Evolutionary conservation across 2,797 vertebrate species (phyloP), one percentile per base, ranked within the genome.

Genomic region (Chelidonichthys spinosus): DNA sequence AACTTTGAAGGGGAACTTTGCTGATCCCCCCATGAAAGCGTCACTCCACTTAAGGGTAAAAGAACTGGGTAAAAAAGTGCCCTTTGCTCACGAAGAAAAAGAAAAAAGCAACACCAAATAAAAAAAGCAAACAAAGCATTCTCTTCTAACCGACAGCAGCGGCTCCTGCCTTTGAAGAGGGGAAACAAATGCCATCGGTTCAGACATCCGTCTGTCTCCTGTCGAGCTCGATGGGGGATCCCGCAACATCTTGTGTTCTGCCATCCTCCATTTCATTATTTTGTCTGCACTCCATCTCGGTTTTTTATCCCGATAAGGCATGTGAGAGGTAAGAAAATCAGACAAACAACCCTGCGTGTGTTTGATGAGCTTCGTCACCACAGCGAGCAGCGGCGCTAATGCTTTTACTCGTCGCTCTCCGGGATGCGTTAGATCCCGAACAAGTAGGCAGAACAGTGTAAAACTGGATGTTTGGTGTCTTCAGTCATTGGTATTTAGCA

Each of bases 301-400:
- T 85, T 88, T 90, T 77, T 90, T 77, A 89, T 86, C 81, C 78
- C 7, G 44, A 82, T 85, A 74, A 85, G 74, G 82, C 72, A 72
- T 71, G 49, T 62, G 74, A 79, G 76, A 79, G 63, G 73, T 81
- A 58, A 25, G 25, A 82, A 44, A 89, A 75, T 85, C 78, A 85
- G 74, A 79, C 79, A 81, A 75, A 85, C 72, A 70, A 11, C 66
- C 17, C 55, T 2, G 64, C 0, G 59, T 71, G 79, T 65, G 78
- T 77, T 81, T 87, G 78, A 81, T 83, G 83, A 78, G 76, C 68
- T 85, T 64, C 77, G 83, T 84, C 72, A 59, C 74, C 49, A 14
- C 68, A 61, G 70, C 17, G 56, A 70, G 75, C 53, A 69, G 67
- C 39, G 63, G 52, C 60, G 42, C 64, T 43, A 78, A 81, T 18